These are phyloP conservation scores for Telmatherina bonti DNA, from an alignment of 2,797 vertebrate species.

Conservation along the genomic window DNA sequence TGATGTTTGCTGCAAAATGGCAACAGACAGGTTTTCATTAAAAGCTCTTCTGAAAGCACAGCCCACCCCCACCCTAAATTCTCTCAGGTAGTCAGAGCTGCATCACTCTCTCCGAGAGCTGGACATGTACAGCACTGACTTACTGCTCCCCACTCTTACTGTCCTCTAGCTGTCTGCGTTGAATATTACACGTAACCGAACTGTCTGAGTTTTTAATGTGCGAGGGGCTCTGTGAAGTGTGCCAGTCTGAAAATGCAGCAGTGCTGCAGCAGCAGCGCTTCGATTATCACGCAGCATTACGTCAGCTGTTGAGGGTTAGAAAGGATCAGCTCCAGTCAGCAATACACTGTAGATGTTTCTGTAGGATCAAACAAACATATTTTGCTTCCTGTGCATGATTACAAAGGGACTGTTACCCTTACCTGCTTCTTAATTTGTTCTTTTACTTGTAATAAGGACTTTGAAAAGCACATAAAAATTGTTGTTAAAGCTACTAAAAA, in stretches of 20 bases:
- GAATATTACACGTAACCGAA: slow-evolving; percentile 28
- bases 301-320: slow-evolving; percentile 39
- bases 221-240: slow-evolving; percentile 58
- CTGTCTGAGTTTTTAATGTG: slow-evolving; percentile 31
- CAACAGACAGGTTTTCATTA: slow-evolving; percentile 55
- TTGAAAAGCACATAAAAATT: background rate
- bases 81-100: slow-evolving; percentile 74
- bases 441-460: slow-evolving; percentile 2
- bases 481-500: slow-evolving; percentile 21
- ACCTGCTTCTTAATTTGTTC: background rate
- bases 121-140: slow-evolving; percentile 39
- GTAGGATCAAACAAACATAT: slow-evolving; percentile 46
- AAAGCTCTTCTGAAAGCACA: slow-evolving; percentile 79
- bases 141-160: slow-evolving; percentile 40
- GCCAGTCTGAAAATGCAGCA: slow-evolving; percentile 14
- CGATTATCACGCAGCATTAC: slow-evolving; percentile 28
- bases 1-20: slow-evolving; percentile 73
- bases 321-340: slow-evolving; percentile 50
- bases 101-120: slow-evolving; percentile 51
- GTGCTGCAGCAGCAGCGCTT: slow-evolving; percentile 22
- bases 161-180: slow-evolving; percentile 42
- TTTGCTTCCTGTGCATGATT: slow-evolving; percentile 28
- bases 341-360: slow-evolving; percentile 47
- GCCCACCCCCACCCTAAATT: slow-evolving; percentile 43
- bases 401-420: slow-evolving; percentile 16